phyloP scores from a whole-genome alignment of 2,888 invertebrate genomes.

The Pasiphila rectangulata region DNA sequence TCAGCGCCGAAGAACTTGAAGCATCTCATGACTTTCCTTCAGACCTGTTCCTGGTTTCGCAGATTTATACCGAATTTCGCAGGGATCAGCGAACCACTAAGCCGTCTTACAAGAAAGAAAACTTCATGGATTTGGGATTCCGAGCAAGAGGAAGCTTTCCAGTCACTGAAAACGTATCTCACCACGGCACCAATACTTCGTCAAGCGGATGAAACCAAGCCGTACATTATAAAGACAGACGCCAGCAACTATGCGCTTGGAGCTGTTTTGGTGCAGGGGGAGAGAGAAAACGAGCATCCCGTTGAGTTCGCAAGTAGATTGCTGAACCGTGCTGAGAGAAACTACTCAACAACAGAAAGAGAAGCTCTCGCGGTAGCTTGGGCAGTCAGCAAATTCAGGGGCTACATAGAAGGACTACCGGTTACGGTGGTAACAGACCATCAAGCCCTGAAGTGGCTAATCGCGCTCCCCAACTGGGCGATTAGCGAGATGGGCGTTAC shows the following conservation, averaged over 20 bases:
- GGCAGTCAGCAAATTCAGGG: slow-evolving; percentile 28
- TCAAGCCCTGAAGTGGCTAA: no score
- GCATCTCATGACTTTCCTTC: slow-evolving; percentile 12
- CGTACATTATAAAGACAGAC: slow-evolving; percentile 45
- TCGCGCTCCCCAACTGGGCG: no score
- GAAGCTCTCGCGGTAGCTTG: slow-evolving; percentile 29
- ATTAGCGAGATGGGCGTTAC: no score
- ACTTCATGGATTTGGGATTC: slow-evolving; percentile 9
- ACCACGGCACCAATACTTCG: background rate
- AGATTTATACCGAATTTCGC: slow-evolving; percentile 15
- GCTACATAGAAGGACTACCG: slow-evolving; percentile 37
- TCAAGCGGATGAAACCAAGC: slow-evolving; percentile 66
- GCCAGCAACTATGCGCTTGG: slow-evolving; percentile 5
- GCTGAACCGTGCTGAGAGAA: slow-evolving; percentile 38
- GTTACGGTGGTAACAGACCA: no score
- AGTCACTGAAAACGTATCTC: background rate
- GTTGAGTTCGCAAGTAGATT: slow-evolving; percentile 36
- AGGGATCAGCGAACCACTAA: slow-evolving; percentile 6
- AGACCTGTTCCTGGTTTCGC: slow-evolving; percentile 15
- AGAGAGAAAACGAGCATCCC: slow-evolving; percentile 22
- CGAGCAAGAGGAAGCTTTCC: slow-evolving; percentile 5
- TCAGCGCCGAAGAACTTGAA: slow-evolving; percentile 5
- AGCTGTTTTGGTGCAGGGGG: slow-evolving; percentile 23
- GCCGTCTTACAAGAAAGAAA: slow-evolving; percentile 10
- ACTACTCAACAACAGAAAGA: slow-evolving; percentile 43